These are phyloP conservation scores for Sebastes ruberrimus DNA, from an alignment of 2,797 vertebrate genomes.

Conservation along the genomic window DNA sequence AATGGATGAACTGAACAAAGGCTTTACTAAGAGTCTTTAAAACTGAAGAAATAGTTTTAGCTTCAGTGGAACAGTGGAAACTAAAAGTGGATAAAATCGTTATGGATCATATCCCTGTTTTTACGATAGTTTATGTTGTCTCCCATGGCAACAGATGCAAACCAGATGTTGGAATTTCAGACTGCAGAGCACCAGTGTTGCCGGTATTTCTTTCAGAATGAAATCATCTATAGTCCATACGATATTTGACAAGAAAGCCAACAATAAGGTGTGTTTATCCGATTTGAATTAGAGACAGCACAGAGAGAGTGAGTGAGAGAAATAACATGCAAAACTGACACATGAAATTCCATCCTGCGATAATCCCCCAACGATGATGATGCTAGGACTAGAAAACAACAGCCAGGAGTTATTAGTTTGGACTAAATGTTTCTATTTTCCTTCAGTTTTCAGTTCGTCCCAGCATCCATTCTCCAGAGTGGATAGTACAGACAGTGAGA, in stretches of 20 bases:
- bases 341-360: background rate
- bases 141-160: conserved; percentile 19
- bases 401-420: background rate
- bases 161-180: conserved; percentile 37
- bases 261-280: background rate
- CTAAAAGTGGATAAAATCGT: conserved; percentile 1
- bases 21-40: background rate
- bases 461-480: background rate
- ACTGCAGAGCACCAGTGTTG: background rate
- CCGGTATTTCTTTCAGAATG: background rate
- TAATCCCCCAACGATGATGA: background rate
- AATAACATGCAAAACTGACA: background rate
- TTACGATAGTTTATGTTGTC: background rate
- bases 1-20: background rate
- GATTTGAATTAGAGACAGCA: background rate
- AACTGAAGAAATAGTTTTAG: background rate
- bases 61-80: conserved; percentile 19
- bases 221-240: background rate
- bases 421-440: background rate
- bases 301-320: background rate
- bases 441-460: background rate
- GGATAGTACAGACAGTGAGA: conserved; percentile 29
- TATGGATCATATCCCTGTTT: conserved; percentile 22
- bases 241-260: background rate
- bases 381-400: background rate